Evolutionary conservation across 2,888 invertebrate genomes (phyloP).

Genomic region (Luffia ferchaultella): DNA sequence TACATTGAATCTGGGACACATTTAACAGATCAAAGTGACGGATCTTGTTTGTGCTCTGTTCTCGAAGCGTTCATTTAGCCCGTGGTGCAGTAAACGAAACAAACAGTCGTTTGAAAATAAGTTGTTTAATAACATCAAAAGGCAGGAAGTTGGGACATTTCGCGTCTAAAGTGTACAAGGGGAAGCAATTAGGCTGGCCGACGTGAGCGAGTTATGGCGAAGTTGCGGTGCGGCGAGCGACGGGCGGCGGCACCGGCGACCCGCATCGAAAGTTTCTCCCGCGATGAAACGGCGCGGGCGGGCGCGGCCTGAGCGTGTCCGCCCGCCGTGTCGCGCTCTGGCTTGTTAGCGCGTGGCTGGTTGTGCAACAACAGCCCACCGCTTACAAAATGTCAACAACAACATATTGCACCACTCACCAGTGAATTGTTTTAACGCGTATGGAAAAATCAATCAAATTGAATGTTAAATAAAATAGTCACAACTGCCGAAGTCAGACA

Average conservation of each 20-base stretch:
- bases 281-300: neutral
- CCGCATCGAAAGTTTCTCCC: neutral
- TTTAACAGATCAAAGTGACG: neutral
- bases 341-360: neutral
- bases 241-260: neutral
- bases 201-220: slow-evolving; percentile 51
- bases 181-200: slow-evolving; percentile 22
- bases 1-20: neutral
- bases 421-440: too few species aligned
- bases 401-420: too few species aligned
- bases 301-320: neutral
- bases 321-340: neutral
- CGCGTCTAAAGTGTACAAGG: neutral
- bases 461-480: too few species aligned
- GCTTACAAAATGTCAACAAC: neutral
- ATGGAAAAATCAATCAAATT: too few species aligned
- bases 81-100: neutral
- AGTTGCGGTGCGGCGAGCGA: slow-evolving; percentile 30
- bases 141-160: neutral
- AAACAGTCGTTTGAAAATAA: neutral
- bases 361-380: neutral
- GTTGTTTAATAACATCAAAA: neutral
- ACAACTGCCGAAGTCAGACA: too few species aligned
- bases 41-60: neutral
- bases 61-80: neutral